Evolutionary conservation across 92 coral and sea anemone species (phyloP).

Genomic region (Heteractis magnifica): DNA sequence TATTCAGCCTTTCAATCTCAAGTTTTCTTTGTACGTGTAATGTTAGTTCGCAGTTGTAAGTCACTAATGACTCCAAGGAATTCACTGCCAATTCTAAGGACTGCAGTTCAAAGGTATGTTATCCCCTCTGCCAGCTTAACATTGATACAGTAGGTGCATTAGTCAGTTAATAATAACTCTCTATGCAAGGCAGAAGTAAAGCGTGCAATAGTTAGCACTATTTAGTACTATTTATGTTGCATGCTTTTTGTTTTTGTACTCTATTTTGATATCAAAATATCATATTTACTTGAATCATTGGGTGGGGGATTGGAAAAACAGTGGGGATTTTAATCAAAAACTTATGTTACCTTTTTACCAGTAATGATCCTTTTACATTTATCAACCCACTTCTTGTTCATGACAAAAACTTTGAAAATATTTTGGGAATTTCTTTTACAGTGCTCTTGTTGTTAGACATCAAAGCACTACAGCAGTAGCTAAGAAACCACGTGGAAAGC

Average conservation of each 20-base stretch:
- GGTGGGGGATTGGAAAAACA: too few relatives aligned
- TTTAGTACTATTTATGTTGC: too few relatives aligned
- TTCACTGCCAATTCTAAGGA: constrained; percentile 22
- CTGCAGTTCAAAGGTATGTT: constrained; percentile 25
- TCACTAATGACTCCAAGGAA: constrained; percentile 20
- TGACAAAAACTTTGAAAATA: neutral
- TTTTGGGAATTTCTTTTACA: constrained; percentile 5
- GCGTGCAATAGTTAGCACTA: too few relatives aligned
- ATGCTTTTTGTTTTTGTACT: too few relatives aligned
- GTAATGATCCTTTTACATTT: too few relatives aligned
- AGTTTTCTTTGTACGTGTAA: neutral
- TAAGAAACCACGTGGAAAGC: constrained; percentile 70
- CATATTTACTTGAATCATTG: too few relatives aligned
- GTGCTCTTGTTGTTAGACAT: constrained; percentile 45
- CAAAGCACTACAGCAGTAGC: constrained; percentile 66
- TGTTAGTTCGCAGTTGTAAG: constrained; percentile 15
- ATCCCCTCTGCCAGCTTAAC: too few relatives aligned
- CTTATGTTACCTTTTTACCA: too few relatives aligned
- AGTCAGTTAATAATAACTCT: neutral
- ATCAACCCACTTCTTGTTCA: too few relatives aligned
- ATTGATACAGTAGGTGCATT: neutral
- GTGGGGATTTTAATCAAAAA: too few relatives aligned
- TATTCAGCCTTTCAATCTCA: too few relatives aligned
- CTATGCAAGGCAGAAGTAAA: neutral
- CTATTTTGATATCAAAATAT: too few relatives aligned